phyloP scores from a whole-genome alignment of 2,797 vertebrate genomes.

The Muscicapa comitata region DNA sequence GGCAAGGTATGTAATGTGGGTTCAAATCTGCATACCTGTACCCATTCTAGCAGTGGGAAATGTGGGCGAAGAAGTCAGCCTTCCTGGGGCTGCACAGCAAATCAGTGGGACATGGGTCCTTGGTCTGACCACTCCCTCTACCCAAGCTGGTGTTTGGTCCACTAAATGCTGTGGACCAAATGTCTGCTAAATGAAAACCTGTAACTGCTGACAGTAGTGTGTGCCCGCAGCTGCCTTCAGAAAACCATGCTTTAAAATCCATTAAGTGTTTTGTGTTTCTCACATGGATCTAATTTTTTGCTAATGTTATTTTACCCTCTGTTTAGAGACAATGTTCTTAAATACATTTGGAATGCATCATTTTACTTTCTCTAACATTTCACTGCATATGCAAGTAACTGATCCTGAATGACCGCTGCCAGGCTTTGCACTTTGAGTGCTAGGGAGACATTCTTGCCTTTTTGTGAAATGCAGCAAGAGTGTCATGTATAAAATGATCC shows the following conservation, averaged over 20 bases:
- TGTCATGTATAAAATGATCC: constrained; percentile 52
- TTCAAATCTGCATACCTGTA: background rate
- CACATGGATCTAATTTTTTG: constrained; percentile 33
- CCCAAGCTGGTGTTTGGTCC: background rate
- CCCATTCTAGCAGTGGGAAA: background rate
- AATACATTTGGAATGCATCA: constrained; percentile 22
- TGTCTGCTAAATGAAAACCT: background rate
- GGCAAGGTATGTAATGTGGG: fast-evolving
- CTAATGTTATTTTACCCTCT: constrained; percentile 32
- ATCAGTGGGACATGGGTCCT: background rate
- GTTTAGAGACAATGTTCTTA: constrained; percentile 45
- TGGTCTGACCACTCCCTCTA: background rate
- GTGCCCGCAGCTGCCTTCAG: background rate
- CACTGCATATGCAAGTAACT: background rate
- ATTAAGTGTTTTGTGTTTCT: constrained; percentile 41
- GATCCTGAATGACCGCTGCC: background rate
- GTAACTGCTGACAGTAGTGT: background rate
- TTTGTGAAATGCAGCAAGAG: constrained; percentile 40
- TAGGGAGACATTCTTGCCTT: background rate
- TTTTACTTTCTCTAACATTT: constrained; percentile 55
- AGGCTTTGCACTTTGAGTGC: constrained; percentile 16
- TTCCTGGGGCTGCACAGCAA: fast-evolving
- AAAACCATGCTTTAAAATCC: constrained; percentile 4
- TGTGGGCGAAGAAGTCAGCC: fast-evolving
- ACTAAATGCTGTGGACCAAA: background rate